These are phyloP conservation scores for Podiceps cristatus DNA, from an alignment of 2,113 vertebrate species.

Conservation along the genomic window DNA sequence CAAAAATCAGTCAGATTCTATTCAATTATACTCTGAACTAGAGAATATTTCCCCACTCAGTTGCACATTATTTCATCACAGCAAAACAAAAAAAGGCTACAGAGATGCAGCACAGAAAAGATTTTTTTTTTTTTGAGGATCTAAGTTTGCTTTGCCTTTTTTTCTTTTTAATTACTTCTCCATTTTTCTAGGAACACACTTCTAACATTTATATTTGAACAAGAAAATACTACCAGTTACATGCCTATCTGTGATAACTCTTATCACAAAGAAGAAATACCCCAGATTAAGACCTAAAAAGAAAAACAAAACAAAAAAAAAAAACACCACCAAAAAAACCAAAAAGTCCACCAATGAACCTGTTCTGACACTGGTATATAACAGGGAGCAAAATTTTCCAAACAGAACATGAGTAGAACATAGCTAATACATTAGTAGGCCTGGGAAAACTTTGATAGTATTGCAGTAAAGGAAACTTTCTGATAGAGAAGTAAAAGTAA, in stretches of 20 bases:
- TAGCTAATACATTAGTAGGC: background rate
- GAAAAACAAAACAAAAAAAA: background rate
- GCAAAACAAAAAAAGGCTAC: background rate
- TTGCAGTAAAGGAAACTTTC: background rate
- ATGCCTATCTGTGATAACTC: background rate
- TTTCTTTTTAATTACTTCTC: background rate
- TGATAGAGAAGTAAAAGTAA: background rate
- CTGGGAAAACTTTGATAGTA: background rate
- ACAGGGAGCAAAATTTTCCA: background rate
- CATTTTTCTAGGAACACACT: background rate
- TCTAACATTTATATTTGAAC: background rate
- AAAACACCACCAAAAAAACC: too few species aligned
- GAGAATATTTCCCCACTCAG: background rate
- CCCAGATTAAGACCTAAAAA: background rate
- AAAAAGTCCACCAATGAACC: background rate
- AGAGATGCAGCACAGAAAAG: background rate
- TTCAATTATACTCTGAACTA: background rate
- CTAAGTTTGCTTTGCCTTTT: background rate
- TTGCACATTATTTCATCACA: background rate
- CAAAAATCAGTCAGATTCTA: background rate
- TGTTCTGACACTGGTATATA: background rate
- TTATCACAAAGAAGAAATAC: background rate
- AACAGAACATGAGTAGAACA: background rate
- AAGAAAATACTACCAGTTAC: background rate
- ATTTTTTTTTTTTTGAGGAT: background rate